Evolutionary conservation across 2,113 vertebrate genomes (phyloP), one percentile per base, ranked within the genome.

Genomic region (Acanthisitta chloris): DNA sequence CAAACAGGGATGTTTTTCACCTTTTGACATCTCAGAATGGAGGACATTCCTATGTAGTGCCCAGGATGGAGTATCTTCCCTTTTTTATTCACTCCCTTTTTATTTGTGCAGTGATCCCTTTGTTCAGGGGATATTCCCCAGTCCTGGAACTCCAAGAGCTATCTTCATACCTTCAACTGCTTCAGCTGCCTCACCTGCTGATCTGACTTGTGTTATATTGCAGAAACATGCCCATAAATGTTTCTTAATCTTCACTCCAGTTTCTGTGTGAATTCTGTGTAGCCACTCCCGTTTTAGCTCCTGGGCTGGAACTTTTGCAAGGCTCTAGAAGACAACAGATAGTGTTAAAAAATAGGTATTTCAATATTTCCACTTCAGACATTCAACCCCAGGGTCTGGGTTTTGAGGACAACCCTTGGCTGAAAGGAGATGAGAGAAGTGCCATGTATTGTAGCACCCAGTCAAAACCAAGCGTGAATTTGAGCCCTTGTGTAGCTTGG

Each of bases 231-330:
- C 84, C 81, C 52, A 21, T 55, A 62, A 72, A 28, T 26, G 52
- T 62, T 85, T 81, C 86, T 65, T 72, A 42, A 73, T 82, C 67
- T 66, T 88, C 70, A 29, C 16, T 71, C 40, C 38, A 23, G 57
- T 91, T 92, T 85, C 74, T 90, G 7, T 86, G 70, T 61, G 66
- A 84, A 40, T 94, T 87, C 51, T 76, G 10, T 43, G 17, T n/a
- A 59, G 43, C 67, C 58, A 25, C 43, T 92, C 71, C 79, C 3
- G 4, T 80, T 81, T 81, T 58, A 93, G 45, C 31, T 80, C 33
- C 62, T 80, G 59, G 29, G 28, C 71, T 77, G 64, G 71, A 73
- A 65, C 36, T 76, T 89, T 46, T 7, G 6, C 88, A 38, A 76
- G 23, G 23, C 26, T 58, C 49, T 79, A 55, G 77, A 73, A 79